Evolutionary conservation across 30 jellyfish, hydroid and myxozoan species (phyloP).

Genomic region (Turritopsis rubra): DNA sequence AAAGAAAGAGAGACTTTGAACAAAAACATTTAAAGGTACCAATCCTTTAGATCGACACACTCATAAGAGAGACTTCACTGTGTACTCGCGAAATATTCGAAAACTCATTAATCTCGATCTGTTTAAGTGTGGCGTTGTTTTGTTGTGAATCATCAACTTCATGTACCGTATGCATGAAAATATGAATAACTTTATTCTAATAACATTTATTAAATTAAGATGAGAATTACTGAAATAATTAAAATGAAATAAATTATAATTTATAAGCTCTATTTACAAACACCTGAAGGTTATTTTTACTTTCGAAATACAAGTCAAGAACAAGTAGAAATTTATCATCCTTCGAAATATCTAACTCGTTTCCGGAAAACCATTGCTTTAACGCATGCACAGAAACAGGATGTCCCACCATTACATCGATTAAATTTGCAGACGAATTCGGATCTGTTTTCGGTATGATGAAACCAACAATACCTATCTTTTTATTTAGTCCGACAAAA

Average conservation of each 20-base stretch:
- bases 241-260: too few species aligned
- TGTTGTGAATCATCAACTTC: too few species aligned
- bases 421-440: background rate
- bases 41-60: too few species aligned
- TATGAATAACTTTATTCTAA: background rate
- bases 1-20: too few species aligned
- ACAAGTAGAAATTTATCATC: conserved; percentile 4
- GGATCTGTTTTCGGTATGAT: background rate
- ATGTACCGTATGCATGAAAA: background rate
- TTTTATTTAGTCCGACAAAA: background rate
- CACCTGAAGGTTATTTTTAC: background rate
- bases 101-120: too few species aligned
- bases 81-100: too few species aligned
- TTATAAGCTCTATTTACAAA: background rate
- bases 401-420: background rate
- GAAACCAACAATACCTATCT: background rate
- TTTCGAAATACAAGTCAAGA: background rate
- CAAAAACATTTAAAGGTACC: too few species aligned
- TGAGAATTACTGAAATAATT: background rate
- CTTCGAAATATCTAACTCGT: background rate
- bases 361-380: background rate
- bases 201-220: too few species aligned
- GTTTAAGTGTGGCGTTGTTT: too few species aligned
- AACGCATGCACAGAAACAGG: background rate
- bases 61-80: too few species aligned